Conservation (phyloP, 2,797 vertebrate species). For the Craterocephalus amniculus region DNA sequence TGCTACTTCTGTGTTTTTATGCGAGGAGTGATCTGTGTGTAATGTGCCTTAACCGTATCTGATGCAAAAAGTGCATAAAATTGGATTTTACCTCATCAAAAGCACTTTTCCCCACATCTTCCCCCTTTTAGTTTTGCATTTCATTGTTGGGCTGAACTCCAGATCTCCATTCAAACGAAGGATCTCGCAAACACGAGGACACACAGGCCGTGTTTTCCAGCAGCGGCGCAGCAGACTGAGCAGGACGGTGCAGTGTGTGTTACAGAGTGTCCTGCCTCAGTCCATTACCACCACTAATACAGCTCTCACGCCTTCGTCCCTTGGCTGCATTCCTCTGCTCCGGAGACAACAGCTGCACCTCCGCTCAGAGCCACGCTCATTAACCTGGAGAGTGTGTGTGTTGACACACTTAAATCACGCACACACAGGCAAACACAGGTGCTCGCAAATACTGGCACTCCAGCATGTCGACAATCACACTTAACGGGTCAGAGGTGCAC, state of each 20-base stretch:
- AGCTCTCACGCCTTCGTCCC: slow-evolving; percentile 50
- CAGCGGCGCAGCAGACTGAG: slow-evolving; percentile 1
- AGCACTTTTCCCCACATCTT: no score
- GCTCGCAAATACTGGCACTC: slow-evolving; percentile 26
- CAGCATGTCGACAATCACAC: slow-evolving; percentile 33
- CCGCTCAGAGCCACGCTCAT: slow-evolving; percentile 51
- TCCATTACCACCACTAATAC: slow-evolving; percentile 48
- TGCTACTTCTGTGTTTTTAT: no score
- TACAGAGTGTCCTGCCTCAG: slow-evolving; percentile 19
- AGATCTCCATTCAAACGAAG: not conserved
- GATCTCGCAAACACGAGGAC: not conserved
- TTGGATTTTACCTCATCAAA: no score
- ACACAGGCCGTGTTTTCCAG: not conserved
- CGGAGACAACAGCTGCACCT: slow-evolving; percentile 58
- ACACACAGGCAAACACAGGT: slow-evolving; percentile 35
- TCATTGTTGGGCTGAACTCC: slow-evolving; percentile 1
- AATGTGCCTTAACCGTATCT: no score
- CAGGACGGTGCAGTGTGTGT: slow-evolving; percentile 15
- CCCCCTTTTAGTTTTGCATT: not conserved
- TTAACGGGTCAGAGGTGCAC: slow-evolving; percentile 36
- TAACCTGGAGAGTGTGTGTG: slow-evolving; percentile 50
- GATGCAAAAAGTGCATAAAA: no score
- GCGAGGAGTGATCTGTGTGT: no score
- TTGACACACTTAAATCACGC: slow-evolving; percentile 41
- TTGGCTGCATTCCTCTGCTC: slow-evolving; percentile 50